Percentiles rank a stretch among this genome's conserved stretches.
These are phyloP conservation scores for Actinostola sp. DNA, from an alignment of 92 coral and sea anemone genomes.

Conservation along the genomic window DNA sequence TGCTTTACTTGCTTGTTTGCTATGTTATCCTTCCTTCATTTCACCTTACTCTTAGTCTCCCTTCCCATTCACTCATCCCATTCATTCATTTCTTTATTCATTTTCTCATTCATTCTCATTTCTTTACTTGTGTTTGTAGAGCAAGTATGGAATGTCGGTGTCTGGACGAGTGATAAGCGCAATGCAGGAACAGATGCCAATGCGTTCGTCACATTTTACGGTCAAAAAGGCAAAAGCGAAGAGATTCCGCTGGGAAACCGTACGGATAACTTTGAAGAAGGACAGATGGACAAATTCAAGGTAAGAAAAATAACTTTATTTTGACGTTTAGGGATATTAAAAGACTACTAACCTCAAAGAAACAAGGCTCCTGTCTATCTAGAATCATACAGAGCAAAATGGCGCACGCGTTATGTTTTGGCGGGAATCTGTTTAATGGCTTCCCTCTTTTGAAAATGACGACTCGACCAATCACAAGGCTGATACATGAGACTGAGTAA, in stretches of 20 bases:
- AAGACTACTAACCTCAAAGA: too few species aligned
- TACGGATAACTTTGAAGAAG: slow-evolving; percentile 95
- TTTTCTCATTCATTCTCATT: neutral
- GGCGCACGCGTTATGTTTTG: too few species aligned
- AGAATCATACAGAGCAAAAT: too few species aligned
- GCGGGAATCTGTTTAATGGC: too few species aligned
- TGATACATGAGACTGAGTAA: too few species aligned
- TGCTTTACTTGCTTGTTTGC: too few species aligned
- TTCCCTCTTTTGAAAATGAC: too few species aligned
- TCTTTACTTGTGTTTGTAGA: slow-evolving; percentile 63
- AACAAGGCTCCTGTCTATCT: too few species aligned
- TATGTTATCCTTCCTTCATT: neutral
- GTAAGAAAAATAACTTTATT: slow-evolving; percentile 26
- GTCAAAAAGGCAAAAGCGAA: slow-evolving; percentile 91
- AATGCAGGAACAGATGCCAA: slow-evolving; percentile 98
- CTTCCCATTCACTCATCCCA: neutral
- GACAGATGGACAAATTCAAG: slow-evolving; percentile 96
- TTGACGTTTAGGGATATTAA: too few species aligned
- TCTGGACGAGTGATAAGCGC: slow-evolving; percentile 91
- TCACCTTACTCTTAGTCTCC: neutral
- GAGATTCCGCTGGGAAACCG: slow-evolving; percentile 86
- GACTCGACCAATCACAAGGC: too few species aligned
- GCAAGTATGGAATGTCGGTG: slow-evolving; percentile 93
- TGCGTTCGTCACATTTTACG: slow-evolving; percentile 84
- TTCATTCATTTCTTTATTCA: neutral